These are phyloP conservation scores for Lytechinus variegatus DNA, from an alignment of 35 echinoderm and acorn worm genomes.

Conservation along the genomic window DNA sequence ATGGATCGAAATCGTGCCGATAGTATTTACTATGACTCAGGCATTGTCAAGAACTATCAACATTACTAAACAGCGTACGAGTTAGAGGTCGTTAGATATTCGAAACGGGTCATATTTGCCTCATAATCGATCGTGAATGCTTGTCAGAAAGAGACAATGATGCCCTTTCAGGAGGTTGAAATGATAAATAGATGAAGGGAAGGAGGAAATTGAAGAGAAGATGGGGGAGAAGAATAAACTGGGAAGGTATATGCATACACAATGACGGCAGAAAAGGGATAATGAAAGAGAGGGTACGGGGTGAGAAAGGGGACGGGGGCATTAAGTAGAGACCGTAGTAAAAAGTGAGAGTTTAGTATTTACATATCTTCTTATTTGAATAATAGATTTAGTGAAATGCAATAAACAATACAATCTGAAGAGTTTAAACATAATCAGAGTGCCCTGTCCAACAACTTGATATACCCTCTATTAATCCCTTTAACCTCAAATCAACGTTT, in stretches of 20 bases:
- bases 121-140: not conserved
- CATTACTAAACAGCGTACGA: not conserved
- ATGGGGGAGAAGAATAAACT: not conserved
- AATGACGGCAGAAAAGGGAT: not conserved
- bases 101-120: not conserved
- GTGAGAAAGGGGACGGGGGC: not conserved
- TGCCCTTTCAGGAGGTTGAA: not conserved
- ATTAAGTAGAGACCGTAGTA: no score
- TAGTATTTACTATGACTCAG: not conserved
- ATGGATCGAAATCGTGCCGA: not conserved
- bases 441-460: no score
- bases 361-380: no score
- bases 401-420: no score
- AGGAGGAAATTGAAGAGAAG: not conserved
- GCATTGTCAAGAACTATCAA: constrained; percentile 12
- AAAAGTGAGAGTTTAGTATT: not conserved
- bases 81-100: not conserved
- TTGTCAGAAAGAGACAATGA: not conserved
- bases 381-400: no score
- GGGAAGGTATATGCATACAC: no score
- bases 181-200: not conserved
- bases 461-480: no score
- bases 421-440: no score
- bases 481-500: no score
- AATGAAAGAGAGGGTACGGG: not conserved